Evolutionary conservation across 2,888 invertebrate genomes (phyloP), one percentile per base, ranked within the genome.

Genomic region (Xanthorhoe designata): DNA sequence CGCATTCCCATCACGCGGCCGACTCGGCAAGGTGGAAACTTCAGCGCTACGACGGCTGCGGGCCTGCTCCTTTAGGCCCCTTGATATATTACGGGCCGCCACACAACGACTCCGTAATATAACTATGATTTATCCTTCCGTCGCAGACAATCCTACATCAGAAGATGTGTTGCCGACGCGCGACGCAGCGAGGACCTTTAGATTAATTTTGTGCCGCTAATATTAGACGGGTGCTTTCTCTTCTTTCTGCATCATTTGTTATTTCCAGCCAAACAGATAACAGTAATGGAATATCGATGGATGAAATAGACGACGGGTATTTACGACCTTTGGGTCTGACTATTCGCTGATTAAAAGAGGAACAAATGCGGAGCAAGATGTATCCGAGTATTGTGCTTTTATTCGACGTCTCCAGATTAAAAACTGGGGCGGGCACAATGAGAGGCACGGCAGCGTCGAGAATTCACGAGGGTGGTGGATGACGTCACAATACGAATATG

Each of bases 351-450:
- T 88, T 86, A 87, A 87, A 89, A 87, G 80, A 78, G 78, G 81
- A 84, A 86, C 83, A 85, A 85, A 84, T 84, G 82, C 77, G 80
- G 81, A 83, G 81, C 78, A 75, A 85, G 85, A 86, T 82, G 84
- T 87, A 88, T 87, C 85, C 82, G 80, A 80, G 85, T 86, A 90
- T 89, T 90, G 90, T 90, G 85, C 85, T 87, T 88, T 86, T 90
- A 87, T 90, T 87, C 86, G 86, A 87, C 86, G 86, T 88, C 89
- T 89, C 87, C 84, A 88, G 92, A 91, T 90, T 90, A 89, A 91
- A 91, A 92, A 91, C 84, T 87, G 87, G 89, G 84, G 79, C 87
- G 88, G 79, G 83, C 77, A 88, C 89, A 90, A 90, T 89, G 87
- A 87, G 82, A 83, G 79, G 78, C 77, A 78, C 77, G 81, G 78